Conservation (phyloP, 2,113 vertebrate genomes). For the Planiliza haematocheilus region DNA sequence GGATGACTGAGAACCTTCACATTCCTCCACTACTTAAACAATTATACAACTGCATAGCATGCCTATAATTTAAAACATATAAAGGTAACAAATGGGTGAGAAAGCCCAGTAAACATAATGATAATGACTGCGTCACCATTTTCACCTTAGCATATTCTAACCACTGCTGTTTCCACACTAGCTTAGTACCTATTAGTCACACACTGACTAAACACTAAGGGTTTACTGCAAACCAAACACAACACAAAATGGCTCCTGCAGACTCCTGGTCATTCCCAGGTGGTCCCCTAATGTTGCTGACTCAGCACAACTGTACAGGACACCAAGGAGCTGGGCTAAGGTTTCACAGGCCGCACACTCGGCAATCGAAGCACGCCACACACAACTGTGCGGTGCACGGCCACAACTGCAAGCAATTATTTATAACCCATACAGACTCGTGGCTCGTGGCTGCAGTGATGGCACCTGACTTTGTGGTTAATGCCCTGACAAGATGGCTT, state of each 20-base stretch:
- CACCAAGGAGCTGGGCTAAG: conserved; percentile 55
- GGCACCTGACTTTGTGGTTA: conserved; percentile 69
- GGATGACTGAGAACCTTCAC: too few relatives aligned
- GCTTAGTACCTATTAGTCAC: conserved; percentile 38
- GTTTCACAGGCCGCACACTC: conserved; percentile 69
- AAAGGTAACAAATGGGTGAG: background rate
- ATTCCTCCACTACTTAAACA: background rate
- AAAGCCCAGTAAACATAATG: conserved; percentile 7
- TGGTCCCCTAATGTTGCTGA: conserved; percentile 70
- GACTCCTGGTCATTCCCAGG: conserved; percentile 66
- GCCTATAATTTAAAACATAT: conserved; percentile 7
- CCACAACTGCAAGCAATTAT: conserved; percentile 79
- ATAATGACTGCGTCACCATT: conserved; percentile 14
- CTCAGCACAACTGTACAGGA: conserved; percentile 66
- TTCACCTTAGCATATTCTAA: conserved; percentile 10
- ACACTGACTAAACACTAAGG: conserved; percentile 36
- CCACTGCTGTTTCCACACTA: conserved; percentile 11
- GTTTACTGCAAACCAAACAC: conserved; percentile 34
- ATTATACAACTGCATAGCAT: background rate
- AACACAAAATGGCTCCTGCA: conserved; percentile 53
- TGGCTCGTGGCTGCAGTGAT: conserved; percentile 59
- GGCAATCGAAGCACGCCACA: conserved; percentile 65
- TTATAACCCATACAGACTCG: conserved; percentile 66
- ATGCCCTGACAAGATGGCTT: conserved; percentile 32
- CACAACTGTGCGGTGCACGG: conserved; percentile 52